Conservation (phyloP, 2,797 vertebrate genomes). For the Sphenodon punctatus region DNA sequence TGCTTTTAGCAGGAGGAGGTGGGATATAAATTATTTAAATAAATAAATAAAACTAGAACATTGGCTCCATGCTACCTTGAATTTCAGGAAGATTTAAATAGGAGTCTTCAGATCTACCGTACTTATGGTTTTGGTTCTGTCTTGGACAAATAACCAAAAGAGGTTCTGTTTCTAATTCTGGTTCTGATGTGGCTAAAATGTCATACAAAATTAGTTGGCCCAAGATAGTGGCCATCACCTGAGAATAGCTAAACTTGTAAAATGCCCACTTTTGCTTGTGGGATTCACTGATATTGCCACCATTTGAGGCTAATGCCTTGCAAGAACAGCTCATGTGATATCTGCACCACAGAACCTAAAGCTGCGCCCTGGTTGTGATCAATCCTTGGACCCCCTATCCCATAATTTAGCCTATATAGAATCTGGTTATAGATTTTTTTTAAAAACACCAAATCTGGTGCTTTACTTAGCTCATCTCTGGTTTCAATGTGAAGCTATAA, state of each 20-base stretch:
- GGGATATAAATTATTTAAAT: no score
- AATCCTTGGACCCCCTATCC: neutral
- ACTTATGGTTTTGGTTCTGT: neutral
- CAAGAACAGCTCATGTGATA: neutral
- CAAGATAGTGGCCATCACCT: neutral
- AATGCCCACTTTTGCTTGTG: neutral
- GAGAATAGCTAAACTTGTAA: neutral
- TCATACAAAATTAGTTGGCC: neutral
- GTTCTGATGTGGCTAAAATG: neutral
- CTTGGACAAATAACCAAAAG: neutral
- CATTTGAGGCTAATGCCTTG: neutral
- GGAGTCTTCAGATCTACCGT: neutral
- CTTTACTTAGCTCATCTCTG: neutral
- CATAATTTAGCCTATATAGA: neutral
- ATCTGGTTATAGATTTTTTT: neutral
- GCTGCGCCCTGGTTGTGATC: neutral
- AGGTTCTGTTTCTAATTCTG: neutral
- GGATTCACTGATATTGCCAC: neutral
- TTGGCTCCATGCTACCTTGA: rapidly evolving
- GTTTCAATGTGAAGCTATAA: slow-evolving; percentile 14
- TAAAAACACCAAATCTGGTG: neutral
- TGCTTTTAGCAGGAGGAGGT: no score
- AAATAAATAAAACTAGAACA: no score
- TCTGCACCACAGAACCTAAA: neutral
- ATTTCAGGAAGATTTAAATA: neutral